Conservation (phyloP, 1,140 invertebrate species). For the Magallana ariakensis region DNA sequence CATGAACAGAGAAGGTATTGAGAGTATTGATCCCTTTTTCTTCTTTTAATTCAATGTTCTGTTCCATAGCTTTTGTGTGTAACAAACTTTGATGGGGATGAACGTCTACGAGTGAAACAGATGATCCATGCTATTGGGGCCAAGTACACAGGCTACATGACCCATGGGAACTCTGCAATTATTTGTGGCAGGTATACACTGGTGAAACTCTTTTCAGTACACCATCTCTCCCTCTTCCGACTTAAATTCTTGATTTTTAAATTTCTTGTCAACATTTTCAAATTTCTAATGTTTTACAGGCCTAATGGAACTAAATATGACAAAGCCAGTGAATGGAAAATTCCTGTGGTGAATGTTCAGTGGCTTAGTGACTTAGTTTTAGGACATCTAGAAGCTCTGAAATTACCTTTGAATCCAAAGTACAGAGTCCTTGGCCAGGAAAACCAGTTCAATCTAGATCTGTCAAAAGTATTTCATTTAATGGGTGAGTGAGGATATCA, state of each 20-base stretch:
- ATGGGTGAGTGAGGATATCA: conserved; percentile 84
- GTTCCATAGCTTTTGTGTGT: conserved; percentile 86
- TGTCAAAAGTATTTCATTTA: conserved; percentile 90
- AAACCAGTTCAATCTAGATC: conserved; percentile 92
- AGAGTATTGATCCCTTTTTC: no score
- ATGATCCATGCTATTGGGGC: conserved; percentile 94
- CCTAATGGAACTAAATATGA: conserved; percentile 92
- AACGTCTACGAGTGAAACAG: conserved; percentile 87
- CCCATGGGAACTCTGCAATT: conserved; percentile 82
- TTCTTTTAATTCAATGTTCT: no score
- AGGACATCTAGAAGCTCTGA: conserved; percentile 90
- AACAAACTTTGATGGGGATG: conserved; percentile 92
- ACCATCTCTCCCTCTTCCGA: no score
- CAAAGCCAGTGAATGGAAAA: conserved; percentile 92
- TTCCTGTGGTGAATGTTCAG: conserved; percentile 92
- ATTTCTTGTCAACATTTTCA: no score
- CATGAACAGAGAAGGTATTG: no score
- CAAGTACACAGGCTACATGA: conserved; percentile 85
- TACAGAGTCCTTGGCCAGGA: conserved; percentile 92
- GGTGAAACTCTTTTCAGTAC: no score
- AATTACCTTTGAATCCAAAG: conserved; percentile 88
- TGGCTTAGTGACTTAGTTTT: conserved; percentile 97
- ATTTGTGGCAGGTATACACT: conserved; percentile 82
- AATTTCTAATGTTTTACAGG: conserved; percentile 79
- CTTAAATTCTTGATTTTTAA: no score